Evolutionary conservation across 2,113 vertebrate species (phyloP).

Genomic region (Spheniscus mendiculus): DNA sequence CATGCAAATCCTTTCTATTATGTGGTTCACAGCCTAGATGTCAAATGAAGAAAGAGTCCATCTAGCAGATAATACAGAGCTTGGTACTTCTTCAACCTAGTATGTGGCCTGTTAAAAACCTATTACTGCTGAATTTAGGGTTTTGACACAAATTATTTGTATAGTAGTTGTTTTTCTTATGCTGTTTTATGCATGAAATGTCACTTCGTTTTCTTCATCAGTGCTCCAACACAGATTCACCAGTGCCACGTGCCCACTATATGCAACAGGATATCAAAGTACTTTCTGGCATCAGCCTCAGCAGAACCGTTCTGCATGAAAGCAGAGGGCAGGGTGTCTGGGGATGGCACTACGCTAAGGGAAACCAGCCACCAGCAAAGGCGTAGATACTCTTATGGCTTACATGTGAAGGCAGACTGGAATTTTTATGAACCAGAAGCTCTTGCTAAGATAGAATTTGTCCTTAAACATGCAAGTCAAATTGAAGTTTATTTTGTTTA

Average conservation of each 20-base stretch:
- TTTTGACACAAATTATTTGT: neutral
- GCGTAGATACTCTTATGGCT: neutral
- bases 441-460: neutral
- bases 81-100: neutral
- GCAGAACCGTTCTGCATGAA: rapidly evolving
- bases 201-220: neutral
- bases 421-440: neutral
- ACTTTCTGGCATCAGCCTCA: neutral
- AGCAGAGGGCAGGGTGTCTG: neutral
- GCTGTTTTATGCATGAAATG: neutral
- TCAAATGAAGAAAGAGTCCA: neutral
- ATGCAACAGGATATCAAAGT: neutral
- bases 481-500: neutral
- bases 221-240: neutral
- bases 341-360: neutral
- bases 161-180: neutral
- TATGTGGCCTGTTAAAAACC: neutral
- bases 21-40: neutral
- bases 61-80: neutral
- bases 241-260: neutral
- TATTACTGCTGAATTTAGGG: neutral
- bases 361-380: neutral
- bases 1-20: neutral
- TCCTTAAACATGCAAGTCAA: neutral
- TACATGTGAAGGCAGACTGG: neutral